Percentiles rank a stretch among this genome's conserved stretches.
Conservation (phyloP, 2,888 invertebrate species). For the Athalia rosae region DNA sequence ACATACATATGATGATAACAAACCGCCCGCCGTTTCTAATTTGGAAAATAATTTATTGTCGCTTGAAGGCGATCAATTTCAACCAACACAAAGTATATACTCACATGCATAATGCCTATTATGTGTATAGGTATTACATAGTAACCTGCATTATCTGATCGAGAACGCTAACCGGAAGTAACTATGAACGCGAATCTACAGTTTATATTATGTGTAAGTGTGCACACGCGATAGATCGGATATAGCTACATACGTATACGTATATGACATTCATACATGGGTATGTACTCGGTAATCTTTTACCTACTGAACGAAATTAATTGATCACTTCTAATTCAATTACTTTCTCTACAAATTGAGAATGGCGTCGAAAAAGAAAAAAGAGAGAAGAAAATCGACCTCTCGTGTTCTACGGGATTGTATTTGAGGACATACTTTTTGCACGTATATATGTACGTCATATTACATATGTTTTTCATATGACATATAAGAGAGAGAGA, state of each 20-base stretch:
- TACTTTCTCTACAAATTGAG: neutral
- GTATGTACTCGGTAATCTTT: no score
- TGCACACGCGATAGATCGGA: constrained; percentile 33
- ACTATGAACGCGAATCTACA: constrained; percentile 10
- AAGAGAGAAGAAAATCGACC: no score
- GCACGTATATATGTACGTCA: no score
- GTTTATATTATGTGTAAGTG: no score
- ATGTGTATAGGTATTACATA: neutral
- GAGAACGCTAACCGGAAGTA: constrained; percentile 36
- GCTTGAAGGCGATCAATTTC: constrained; percentile 13
- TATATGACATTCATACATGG: neutral
- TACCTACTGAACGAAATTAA: neutral
- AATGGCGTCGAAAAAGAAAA: no score
- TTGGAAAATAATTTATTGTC: constrained; percentile 34
- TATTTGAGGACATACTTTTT: no score
- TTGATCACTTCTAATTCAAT: neutral
- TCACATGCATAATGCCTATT: no score
- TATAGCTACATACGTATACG: constrained; percentile 1
- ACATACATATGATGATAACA: neutral
- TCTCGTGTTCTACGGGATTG: no score
- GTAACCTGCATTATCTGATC: constrained; percentile 2
- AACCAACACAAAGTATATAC: neutral
- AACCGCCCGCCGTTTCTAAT: neutral
- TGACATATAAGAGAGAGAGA: no score
- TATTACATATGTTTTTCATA: no score